Evolutionary conservation across 2,113 vertebrate species (phyloP), one percentile per base, ranked within the genome.

Genomic region (Calypte anna): DNA sequence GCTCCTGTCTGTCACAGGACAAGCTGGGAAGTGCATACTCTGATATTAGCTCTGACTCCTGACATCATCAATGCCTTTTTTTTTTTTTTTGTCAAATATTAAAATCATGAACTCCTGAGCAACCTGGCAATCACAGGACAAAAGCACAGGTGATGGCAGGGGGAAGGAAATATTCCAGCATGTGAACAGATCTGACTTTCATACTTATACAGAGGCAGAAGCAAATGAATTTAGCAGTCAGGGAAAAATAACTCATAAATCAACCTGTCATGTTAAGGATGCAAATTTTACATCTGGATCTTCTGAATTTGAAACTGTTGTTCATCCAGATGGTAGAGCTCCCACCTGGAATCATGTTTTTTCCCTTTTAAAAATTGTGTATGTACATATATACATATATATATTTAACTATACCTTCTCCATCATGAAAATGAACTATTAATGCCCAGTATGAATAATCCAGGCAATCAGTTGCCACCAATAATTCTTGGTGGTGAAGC

Each of bases 181-280:
- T n/a, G 30, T 69, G 24, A 87, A 79, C 54, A 68, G 63, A 66
- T 25, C 78, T 1, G 38, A 58, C 55, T 77, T 90, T 72, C 14
- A 61, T 43, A 31, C 21, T 94, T 63, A 62, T 33, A 38, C 14
- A 76, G 55, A 92, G 31, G 46, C 54, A 88, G 78, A 85, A 92
- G 59, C 22, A 90, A 94, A 87, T 5, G 3, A 15, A 82, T 66
- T 73, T 51, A 85, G 30, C 24, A 92, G 81, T 64, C 12, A 73
- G 70, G 67, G 59, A 85, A 83, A 91, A 92, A 79, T 57, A 72
- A 85, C 36, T 93, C 78, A 69, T 85, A 90, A 74, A 85, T 94
- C 48, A 77, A 80, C 30, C 55, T 92, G 67, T 80, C 72, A 66
- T 10, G 15, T 31, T 70, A 86, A 82, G 44, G 93, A 93, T 86